A percentile compares a stretch with the other conserved stretches of the same genome.
Conservation (phyloP, 2,113 vertebrate species). For the Corythornis madagascariensis region DNA sequence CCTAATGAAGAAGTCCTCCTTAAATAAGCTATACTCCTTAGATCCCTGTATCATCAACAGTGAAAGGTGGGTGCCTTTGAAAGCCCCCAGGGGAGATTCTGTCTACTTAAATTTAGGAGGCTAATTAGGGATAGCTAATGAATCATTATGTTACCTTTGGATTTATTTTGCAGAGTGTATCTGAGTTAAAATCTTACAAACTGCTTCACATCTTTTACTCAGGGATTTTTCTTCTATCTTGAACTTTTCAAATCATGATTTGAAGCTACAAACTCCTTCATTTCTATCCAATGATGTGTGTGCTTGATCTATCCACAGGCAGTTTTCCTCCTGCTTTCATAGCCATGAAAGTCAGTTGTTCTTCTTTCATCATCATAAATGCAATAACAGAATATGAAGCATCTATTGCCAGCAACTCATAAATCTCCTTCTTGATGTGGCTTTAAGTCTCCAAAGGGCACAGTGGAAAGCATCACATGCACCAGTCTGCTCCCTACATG, state of each 20-base stretch:
- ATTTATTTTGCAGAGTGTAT: constrained; percentile 47
- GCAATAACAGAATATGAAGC: constrained; percentile 58
- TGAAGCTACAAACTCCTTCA: constrained; percentile 36
- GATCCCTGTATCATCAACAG: neutral
- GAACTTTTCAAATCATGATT: constrained; percentile 54
- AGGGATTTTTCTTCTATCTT: constrained; percentile 52
- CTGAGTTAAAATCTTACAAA: constrained; percentile 29
- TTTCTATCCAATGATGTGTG: constrained; percentile 16
- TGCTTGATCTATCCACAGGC: constrained; percentile 48
- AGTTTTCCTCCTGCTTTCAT: constrained; percentile 44
- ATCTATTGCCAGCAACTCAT: constrained; percentile 64
- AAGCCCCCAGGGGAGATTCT: constrained; percentile 44
- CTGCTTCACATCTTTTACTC: constrained; percentile 33
- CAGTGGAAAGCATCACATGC: neutral
- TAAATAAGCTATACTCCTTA: constrained; percentile 13
- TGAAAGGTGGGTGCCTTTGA: constrained; percentile 30
- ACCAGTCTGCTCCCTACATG: constrained; percentile 14
- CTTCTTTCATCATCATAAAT: constrained; percentile 62
- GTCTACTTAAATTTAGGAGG: constrained; percentile 54
- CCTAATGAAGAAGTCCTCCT: neutral
- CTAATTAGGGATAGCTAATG: constrained; percentile 53
- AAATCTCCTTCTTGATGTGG: constrained; percentile 66
- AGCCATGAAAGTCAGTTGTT: constrained; percentile 52
- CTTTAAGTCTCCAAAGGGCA: constrained; percentile 53
- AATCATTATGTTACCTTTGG: constrained; percentile 48